These are phyloP conservation scores for Thalassarche chlororhynchos DNA, from an alignment of 2,113 vertebrate genomes.

Conservation along the genomic window DNA sequence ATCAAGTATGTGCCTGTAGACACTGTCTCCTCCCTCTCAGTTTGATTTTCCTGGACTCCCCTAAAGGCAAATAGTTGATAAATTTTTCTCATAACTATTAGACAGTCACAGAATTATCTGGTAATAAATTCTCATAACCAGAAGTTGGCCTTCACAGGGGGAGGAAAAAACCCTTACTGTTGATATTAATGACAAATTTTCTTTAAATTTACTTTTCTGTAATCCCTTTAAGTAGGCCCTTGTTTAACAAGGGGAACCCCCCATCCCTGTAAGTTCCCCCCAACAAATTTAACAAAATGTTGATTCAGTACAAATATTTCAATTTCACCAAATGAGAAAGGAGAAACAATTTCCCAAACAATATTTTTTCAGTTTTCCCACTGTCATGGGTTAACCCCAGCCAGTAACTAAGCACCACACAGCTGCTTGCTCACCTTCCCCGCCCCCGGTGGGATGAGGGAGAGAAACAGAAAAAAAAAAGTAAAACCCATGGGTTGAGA, in stretches of 20 bases:
- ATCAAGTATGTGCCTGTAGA: not conserved
- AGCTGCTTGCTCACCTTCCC: too few relatives aligned
- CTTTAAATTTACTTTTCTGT: not conserved
- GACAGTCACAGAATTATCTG: not conserved
- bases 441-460: too few relatives aligned
- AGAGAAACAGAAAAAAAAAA: too few relatives aligned
- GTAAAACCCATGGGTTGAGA: too few relatives aligned
- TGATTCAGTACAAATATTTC: not conserved
- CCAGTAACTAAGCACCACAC: too few relatives aligned
- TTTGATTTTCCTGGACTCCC: not conserved
- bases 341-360: not conserved
- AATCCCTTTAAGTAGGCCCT: not conserved
- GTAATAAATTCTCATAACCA: not conserved
- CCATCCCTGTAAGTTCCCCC: not conserved
- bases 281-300: not conserved
- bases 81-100: not conserved
- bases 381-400: too few relatives aligned
- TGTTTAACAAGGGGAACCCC: not conserved
- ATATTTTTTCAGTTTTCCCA: not conserved
- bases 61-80: not conserved
- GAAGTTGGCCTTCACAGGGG: not conserved
- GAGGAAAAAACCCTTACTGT: not conserved
- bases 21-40: not conserved
- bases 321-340: not conserved
- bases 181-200: not conserved